A percentile compares a stretch with the other conserved stretches of the same genome.
Conservation (phyloP, 2,113 vertebrate species). For the Pangasianodon hypophthalmus region DNA sequence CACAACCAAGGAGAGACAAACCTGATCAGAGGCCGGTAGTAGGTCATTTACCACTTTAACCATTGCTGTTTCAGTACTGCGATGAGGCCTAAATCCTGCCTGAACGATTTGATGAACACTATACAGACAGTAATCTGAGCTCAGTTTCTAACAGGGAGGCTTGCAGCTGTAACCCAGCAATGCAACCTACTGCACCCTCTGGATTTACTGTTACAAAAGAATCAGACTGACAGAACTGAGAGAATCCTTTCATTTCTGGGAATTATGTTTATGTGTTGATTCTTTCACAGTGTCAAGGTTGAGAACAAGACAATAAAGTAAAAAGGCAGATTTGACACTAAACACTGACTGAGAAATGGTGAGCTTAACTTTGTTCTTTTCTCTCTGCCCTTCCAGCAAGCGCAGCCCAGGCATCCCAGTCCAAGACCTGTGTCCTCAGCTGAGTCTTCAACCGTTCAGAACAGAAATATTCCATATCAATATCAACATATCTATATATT, state of each 20-base stretch:
- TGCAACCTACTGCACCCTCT: background rate
- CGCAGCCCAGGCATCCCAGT: constrained; percentile 60
- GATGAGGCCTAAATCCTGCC: too few species aligned
- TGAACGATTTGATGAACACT: too few species aligned
- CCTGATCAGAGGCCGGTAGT: too few species aligned
- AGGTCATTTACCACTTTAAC: too few species aligned
- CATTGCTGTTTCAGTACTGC: too few species aligned
- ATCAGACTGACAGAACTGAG: background rate
- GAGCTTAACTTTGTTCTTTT: background rate
- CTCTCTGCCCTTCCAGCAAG: constrained; percentile 52
- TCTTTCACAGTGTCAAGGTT: background rate
- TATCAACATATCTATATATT: background rate
- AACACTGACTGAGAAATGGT: background rate
- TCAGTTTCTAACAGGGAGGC: too few species aligned
- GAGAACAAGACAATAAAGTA: background rate
- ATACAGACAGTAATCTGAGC: too few species aligned
- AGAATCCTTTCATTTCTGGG: background rate
- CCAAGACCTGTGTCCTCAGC: constrained; percentile 74
- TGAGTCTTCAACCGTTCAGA: constrained; percentile 47
- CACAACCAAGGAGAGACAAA: too few species aligned
- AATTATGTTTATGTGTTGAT: background rate
- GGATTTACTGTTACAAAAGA: background rate
- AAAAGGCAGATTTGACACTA: background rate
- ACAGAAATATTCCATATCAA: background rate
- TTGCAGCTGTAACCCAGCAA: too few species aligned